Percentiles rank a stretch among this genome's conserved stretches.
These are phyloP conservation scores for Eulacestoma nigropectus DNA, from an alignment of 2,113 vertebrate species.

Conservation along the genomic window DNA sequence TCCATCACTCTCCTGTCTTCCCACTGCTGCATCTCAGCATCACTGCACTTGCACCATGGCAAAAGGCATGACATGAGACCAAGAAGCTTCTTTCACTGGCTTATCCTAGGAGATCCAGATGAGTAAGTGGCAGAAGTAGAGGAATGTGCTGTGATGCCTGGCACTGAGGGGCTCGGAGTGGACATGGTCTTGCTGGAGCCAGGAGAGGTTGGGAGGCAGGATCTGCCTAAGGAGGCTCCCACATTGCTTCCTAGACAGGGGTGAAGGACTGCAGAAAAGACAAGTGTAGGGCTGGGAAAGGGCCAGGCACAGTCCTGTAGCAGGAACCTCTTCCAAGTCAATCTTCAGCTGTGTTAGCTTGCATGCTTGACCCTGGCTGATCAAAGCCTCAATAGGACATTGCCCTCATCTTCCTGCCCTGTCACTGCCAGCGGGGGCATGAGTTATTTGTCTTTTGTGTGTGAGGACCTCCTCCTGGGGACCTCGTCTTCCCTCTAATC, in stretches of 20 bases:
- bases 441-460: slow-evolving; percentile 17
- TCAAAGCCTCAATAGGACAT: slow-evolving; percentile 32
- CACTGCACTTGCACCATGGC: not conserved
- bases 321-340: not conserved
- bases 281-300: not conserved
- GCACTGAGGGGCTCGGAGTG: not conserved
- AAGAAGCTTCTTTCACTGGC: not conserved
- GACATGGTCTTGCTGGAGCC: not conserved
- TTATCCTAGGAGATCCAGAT: slow-evolving; percentile 3
- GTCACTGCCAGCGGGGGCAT: not conserved
- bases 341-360: not conserved
- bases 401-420: not conserved
- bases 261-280: not conserved
- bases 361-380: slow-evolving; percentile 24
- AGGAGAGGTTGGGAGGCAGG: not conserved
- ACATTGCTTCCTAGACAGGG: not conserved
- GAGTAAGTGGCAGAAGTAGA: not conserved
- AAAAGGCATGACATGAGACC: slow-evolving; percentile 5
- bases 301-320: rapidly evolving
- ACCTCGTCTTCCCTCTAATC: not conserved
- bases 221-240: not conserved
- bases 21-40: not conserved
- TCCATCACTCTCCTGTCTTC: not conserved
- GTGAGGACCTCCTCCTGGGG: not conserved
- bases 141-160: not conserved